A percentile compares a stretch with the other conserved stretches of the same genome.
These are phyloP conservation scores for Rapana venosa DNA, from an alignment of 2,888 invertebrate species.

Conservation along the genomic window DNA sequence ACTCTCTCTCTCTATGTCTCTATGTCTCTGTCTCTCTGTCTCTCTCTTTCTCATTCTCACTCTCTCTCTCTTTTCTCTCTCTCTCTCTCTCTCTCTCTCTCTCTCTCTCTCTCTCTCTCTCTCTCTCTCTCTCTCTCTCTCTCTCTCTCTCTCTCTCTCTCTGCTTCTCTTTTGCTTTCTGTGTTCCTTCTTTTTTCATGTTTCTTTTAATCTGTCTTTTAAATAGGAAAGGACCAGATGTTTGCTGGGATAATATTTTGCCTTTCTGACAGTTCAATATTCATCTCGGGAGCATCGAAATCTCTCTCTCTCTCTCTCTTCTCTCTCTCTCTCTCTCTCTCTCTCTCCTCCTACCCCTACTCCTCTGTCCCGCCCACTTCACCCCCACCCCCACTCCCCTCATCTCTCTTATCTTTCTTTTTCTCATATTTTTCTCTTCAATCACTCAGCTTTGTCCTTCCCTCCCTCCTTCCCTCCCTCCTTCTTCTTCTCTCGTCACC, in stretches of 20 bases:
- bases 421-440: background rate
- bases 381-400: background rate
- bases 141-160: too few species aligned
- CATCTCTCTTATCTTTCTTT: background rate
- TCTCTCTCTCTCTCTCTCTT: background rate
- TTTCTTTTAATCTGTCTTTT: background rate
- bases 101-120: too few species aligned
- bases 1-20: too few species aligned
- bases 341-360: background rate
- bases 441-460: background rate
- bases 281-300: background rate
- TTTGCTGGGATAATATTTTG: conserved; percentile 5
- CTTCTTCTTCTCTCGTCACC: background rate
- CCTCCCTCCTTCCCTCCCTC: background rate
- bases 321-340: background rate
- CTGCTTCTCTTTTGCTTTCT: too few species aligned
- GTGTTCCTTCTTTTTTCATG: too few species aligned
- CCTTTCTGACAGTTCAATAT: background rate
- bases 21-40: too few species aligned
- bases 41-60: too few species aligned
- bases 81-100: too few species aligned
- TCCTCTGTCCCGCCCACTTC: background rate
- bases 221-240: background rate
- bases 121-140: too few species aligned
- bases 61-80: too few species aligned